phyloP scores from a whole-genome alignment of 1,140 invertebrate genomes.

The Tribolium madens region DNA sequence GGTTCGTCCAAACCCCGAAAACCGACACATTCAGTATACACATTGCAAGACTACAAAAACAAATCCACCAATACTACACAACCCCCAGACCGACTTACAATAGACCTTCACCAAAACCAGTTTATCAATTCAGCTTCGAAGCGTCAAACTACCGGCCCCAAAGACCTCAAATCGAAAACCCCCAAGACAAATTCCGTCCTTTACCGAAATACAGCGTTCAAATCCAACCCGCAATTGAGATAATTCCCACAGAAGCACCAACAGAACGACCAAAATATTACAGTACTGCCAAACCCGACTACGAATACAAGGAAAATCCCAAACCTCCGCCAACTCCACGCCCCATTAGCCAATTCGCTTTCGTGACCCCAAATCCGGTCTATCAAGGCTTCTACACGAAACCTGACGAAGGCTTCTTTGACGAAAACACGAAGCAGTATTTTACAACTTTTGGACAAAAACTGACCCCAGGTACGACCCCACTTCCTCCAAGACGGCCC shows the following conservation, averaged over 20 bases:
- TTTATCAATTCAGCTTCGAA: slow-evolving; percentile 73
- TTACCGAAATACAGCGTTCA: slow-evolving; percentile 72
- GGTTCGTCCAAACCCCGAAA: slow-evolving; percentile 56
- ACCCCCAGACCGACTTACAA: slow-evolving; percentile 66
- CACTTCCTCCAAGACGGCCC: slow-evolving; percentile 54
- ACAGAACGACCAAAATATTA: slow-evolving; percentile 66
- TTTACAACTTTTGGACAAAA: slow-evolving; percentile 83
- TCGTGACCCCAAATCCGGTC: slow-evolving; percentile 72
- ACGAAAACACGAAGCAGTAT: slow-evolving; percentile 82
- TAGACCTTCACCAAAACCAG: slow-evolving; percentile 66
- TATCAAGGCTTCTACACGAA: slow-evolving; percentile 78
- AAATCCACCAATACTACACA: slow-evolving; percentile 64
- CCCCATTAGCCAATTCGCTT: slow-evolving; percentile 58
- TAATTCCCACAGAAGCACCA: slow-evolving; percentile 55
- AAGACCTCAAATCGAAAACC: slow-evolving; percentile 65
- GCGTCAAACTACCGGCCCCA: slow-evolving; percentile 68
- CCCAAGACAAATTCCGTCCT: slow-evolving; percentile 72
- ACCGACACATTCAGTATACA: slow-evolving; percentile 62
- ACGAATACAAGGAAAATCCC: slow-evolving; percentile 55
- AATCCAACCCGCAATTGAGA: slow-evolving; percentile 63
- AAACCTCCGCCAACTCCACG: slow-evolving; percentile 45
- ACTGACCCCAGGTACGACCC: slow-evolving; percentile 69
- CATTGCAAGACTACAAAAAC: slow-evolving; percentile 63
- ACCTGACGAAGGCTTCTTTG: slow-evolving; percentile 77
- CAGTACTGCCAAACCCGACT: too few relatives aligned